Evolutionary conservation across 2,888 invertebrate species (phyloP), one percentile per base, ranked within the genome.

Genomic region (Tipula lateralis): DNA sequence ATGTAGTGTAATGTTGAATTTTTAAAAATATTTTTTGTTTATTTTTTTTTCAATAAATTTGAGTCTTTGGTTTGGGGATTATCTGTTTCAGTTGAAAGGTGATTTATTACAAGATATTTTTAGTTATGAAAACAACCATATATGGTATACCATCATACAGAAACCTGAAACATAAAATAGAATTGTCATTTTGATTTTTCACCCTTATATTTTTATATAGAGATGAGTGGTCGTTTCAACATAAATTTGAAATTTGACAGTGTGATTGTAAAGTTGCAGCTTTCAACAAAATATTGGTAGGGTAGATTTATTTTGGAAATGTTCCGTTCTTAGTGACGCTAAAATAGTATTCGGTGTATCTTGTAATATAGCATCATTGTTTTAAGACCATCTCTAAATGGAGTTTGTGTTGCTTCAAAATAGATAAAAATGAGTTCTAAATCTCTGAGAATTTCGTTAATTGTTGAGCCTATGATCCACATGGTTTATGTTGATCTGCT

Each of bases 121-220:
- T 24, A 66, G 19, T 66, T 50, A 16, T 50, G 16, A 12, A 50
- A 5, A 50, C 16, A 50, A 50, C 7, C 44, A 16, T 50, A n/a
- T n/a, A n/a, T n/a, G n/a, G n/a, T n/a, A n/a, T n/a, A 50, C 16
- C 44, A n/a, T n/a, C n/a, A 44, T 16, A 50, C 16, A 50, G 44
- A 50, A 50, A 50, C 44, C n/a, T 13, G 3, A 66, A 24, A 24
- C 24, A 66, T 24, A 24, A 24, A 66, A 66, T 66, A 66, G 66
- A 24, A 66, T 24, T 66, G 66, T 66, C 66, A 66, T 66, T 66
- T 66, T 66, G 66, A 66, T 66, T 66, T 66, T 66, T 66, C 66
- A 12, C 66, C 66, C 66, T 9, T 9, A 7, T 7, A 9, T 66
- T 7, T 66, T 24, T 9, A 24, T 66, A 24, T 66, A n/a, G 7